Evolutionary conservation across 2,888 invertebrate species (phyloP).

Genomic region (Synanthedon tipuliformis): DNA sequence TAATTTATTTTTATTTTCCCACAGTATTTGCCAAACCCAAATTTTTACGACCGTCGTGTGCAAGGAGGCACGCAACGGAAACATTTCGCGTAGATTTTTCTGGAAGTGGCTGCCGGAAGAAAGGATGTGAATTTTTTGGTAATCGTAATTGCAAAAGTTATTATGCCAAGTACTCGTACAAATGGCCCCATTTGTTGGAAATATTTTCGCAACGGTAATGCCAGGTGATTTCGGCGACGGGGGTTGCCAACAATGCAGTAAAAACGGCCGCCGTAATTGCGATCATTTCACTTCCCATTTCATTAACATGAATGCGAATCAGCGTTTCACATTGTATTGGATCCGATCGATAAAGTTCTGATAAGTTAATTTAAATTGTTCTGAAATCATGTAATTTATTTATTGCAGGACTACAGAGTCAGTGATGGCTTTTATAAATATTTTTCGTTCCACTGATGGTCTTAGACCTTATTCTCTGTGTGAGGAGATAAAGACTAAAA

Average conservation of each 20-base stretch:
- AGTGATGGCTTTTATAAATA: no score
- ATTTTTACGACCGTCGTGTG: not conserved
- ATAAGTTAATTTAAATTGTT: slow-evolving; percentile 4
- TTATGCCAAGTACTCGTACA: slow-evolving; percentile 51
- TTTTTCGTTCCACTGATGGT: no score
- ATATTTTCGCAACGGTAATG: slow-evolving; percentile 61
- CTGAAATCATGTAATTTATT: slow-evolving; percentile 13
- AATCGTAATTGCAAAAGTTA: slow-evolving; percentile 57
- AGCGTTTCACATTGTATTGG: slow-evolving; percentile 37
- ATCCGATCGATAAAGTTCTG: slow-evolving; percentile 22
- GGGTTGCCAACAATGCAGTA: slow-evolving; percentile 55
- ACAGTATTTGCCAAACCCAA: not conserved
- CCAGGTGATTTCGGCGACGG: slow-evolving; percentile 55
- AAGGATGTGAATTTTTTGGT: slow-evolving; percentile 28
- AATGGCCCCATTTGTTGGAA: slow-evolving; percentile 58
- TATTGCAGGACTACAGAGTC: slow-evolving; percentile 7
- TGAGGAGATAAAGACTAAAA: no score
- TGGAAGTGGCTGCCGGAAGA: not conserved
- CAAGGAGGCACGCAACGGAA: no score
- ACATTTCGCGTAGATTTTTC: no score
- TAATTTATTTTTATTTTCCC: slow-evolving; percentile 16
- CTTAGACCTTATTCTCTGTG: no score
- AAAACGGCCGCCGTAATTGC: slow-evolving; percentile 59
- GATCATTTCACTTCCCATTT: slow-evolving; percentile 59
- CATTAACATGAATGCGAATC: slow-evolving; percentile 56